Evolutionary conservation across 2,888 invertebrate genomes (phyloP).

Genomic region (Caenorhabditis sp.): DNA sequence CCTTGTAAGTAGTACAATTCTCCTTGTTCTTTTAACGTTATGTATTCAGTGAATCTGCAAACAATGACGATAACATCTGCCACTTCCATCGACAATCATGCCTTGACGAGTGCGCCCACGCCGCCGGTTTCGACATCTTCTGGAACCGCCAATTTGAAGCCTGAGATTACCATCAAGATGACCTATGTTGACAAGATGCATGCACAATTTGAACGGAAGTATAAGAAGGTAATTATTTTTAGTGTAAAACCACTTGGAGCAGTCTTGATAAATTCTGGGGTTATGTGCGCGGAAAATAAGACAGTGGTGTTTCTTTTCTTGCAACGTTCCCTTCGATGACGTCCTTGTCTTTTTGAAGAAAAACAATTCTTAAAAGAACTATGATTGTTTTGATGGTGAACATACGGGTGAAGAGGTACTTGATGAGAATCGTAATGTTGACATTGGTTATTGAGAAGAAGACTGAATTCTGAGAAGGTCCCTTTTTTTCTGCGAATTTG

Average conservation of each 20-base stretch:
- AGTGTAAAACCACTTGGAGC: conserved; percentile 2
- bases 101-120: conserved; percentile 45
- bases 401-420: conserved; percentile 12
- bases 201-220: conserved; percentile 66
- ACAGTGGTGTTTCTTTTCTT: neutral
- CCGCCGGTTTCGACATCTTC: conserved; percentile 21
- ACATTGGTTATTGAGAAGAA: conserved; percentile 11
- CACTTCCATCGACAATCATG: conserved; percentile 54
- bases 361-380: neutral
- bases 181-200: conserved; percentile 69
- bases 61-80: conserved; percentile 60
- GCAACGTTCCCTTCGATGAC: conserved; percentile 1
- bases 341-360: neutral
- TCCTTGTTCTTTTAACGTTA: neutral
- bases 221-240: conserved; percentile 70
- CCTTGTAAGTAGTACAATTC: conserved; percentile 32
- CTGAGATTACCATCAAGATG: conserved; percentile 54
- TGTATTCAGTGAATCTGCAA: conserved; percentile 44
- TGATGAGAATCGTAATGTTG: conserved; percentile 19
- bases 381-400: conserved; percentile 25
- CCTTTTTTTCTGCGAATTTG: neutral
- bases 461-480: neutral
- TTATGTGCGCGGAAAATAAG: too few relatives aligned
- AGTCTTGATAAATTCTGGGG: too few relatives aligned
- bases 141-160: conserved; percentile 27